Base-by-base conservation (phyloP, 2,113 vertebrate species). In the Pimephales promelas region DNA sequence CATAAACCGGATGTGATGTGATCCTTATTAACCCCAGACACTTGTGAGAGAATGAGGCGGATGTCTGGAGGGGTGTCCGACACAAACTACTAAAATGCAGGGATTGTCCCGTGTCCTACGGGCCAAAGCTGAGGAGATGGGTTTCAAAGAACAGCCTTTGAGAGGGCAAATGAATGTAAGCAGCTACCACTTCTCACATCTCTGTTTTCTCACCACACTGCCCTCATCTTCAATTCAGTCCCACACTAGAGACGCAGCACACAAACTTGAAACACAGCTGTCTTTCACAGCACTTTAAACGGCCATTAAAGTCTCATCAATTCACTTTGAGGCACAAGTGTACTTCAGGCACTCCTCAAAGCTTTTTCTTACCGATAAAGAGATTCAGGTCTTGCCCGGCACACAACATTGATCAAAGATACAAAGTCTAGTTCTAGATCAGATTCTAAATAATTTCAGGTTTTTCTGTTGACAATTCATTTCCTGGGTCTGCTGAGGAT, bases 221-320 rank as follows among this genome's bases (percentile, higher is more conserved):
- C 31, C 78, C 80, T 75, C 61, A 49, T 81, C 94, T 96, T 94
- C 95, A 94, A 95, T 94, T 94, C 93, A 93, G 93, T 90, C 86
- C 84, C 89, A 91, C 78, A 82, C 82, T 83, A 84, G 89, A 80
- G 54, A 84, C 87, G 77, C 9, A 85, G 88, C 87, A 94, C 94
- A 94, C 88, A 94, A 93, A 89, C 92, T 90, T 92, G 88, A 94
- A 91, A 94, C 95, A 89, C 94, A 92, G 95, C 94, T 94, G 93
- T 94, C 94, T 96, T 96, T 96, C 95, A 95, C 93, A 94, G 93
- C 85, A 92, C 90, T 89, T 94, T 94, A 68, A 96, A 95, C 87
- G 89, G 89, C 94, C 94, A 96, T 96, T 97, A 96, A 95, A 96
- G 94, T 94, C 95, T 93, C 94, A 96, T 96, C 95, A 96, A 95